Conservation (phyloP, 2,888 invertebrate species). For the Cylindroiulus punctatus region DNA sequence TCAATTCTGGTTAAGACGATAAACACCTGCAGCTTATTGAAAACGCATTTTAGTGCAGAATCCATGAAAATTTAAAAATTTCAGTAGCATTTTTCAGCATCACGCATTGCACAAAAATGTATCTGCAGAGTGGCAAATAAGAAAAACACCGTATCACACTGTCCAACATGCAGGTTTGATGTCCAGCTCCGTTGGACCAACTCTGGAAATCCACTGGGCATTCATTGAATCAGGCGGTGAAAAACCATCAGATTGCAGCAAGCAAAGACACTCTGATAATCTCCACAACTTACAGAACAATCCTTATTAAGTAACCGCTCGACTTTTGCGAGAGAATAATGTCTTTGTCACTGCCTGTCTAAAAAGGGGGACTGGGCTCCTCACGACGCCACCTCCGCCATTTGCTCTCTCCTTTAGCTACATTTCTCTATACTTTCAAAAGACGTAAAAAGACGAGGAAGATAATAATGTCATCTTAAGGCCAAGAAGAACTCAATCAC, state of each 20-base stretch:
- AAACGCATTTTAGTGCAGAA: no score
- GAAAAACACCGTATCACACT: no score
- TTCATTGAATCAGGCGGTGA: background rate
- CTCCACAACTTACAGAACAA: conserved; percentile 23
- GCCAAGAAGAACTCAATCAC: conserved; percentile 37
- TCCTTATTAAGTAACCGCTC: conserved; percentile 28
- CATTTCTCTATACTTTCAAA: conserved; percentile 39
- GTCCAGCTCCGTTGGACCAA: background rate
- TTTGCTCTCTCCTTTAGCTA: conserved; percentile 10
- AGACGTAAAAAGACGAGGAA: conserved; percentile 35
- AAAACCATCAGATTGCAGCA: background rate
- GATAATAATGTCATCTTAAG: conserved; percentile 35
- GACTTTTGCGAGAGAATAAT: conserved; percentile 30
- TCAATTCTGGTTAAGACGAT: no score
- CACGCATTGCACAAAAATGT: no score
- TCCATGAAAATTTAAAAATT: no score
- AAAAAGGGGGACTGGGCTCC: conserved; percentile 12
- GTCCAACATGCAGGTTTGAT: background rate
- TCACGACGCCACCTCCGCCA: background rate
- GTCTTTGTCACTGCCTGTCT: conserved; percentile 27
- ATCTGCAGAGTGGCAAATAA: no score
- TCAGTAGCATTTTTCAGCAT: no score
- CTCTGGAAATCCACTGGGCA: background rate
- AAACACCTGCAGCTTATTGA: no score
- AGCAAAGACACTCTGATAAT: background rate